These are phyloP conservation scores for Portunus trituberculatus DNA, from an alignment of 1,140 invertebrate genomes.

Conservation along the genomic window DNA sequence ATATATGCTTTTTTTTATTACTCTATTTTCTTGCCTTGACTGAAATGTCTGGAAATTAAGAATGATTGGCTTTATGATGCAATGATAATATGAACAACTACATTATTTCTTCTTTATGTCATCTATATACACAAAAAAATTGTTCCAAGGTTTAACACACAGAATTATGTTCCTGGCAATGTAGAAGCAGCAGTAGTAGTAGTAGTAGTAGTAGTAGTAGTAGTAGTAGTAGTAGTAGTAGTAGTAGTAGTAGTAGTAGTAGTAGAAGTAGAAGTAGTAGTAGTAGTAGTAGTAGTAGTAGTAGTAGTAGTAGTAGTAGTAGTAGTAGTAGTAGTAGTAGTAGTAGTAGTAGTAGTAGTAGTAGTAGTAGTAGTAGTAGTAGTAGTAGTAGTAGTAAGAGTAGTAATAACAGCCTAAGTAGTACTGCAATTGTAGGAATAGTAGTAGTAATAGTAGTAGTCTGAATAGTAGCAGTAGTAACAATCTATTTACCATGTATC, in stretches of 20 bases:
- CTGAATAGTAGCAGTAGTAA: too few relatives aligned
- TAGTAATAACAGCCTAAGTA: not conserved
- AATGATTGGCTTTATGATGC: too few relatives aligned
- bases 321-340: slow-evolving; percentile 16
- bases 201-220: not conserved
- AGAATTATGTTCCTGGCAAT: too few relatives aligned
- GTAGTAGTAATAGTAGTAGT: too few relatives aligned
- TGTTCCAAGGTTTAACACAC: too few relatives aligned
- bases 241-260: not conserved
- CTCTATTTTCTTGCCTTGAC: too few relatives aligned
- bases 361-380: not conserved
- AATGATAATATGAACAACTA: too few relatives aligned
- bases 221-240: not conserved
- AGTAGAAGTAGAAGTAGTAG: not conserved
- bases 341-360: not conserved
- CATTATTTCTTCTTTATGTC: too few relatives aligned
- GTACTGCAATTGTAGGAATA: not conserved
- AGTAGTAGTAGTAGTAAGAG: not conserved
- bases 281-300: slow-evolving; percentile 29
- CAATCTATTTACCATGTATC: slow-evolving; percentile 60
- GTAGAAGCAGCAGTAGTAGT: not conserved
- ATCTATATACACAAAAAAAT: too few relatives aligned
- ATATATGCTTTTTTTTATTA: too few relatives aligned
- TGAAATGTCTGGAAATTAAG: too few relatives aligned
- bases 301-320: slow-evolving; percentile 31